A percentile compares a stretch with the other conserved stretches of the same genome.
Conservation (phyloP, 2,113 vertebrate genomes). For the Suncus etruscus region DNA sequence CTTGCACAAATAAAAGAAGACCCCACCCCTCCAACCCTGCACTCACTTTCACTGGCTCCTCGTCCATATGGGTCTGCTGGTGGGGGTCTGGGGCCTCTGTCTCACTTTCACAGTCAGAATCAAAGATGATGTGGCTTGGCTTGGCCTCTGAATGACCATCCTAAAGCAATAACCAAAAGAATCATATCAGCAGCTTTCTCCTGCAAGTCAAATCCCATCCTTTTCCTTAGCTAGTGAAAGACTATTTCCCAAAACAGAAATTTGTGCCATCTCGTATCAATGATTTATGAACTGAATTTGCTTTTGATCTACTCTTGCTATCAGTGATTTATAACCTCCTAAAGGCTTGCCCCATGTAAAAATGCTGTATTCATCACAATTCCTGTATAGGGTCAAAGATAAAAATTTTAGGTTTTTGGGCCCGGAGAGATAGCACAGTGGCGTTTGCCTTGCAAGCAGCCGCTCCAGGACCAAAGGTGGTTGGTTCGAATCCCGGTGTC, state of each 20-base stretch:
- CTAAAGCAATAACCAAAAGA: slow-evolving; percentile 81
- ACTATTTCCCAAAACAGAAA: background rate
- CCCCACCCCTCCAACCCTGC: background rate
- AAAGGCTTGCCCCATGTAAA: background rate
- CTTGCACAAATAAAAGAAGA: background rate
- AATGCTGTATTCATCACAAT: background rate
- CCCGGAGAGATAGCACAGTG: no score
- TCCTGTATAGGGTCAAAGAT: slow-evolving; percentile 20
- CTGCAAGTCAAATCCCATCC: background rate
- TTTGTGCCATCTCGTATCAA: background rate
- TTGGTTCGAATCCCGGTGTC: no score
- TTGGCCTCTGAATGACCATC: slow-evolving; percentile 85
- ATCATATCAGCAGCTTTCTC: background rate
- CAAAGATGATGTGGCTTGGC: slow-evolving; percentile 93
- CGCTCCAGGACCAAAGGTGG: no score
- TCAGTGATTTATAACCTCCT: background rate
- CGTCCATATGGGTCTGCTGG: background rate
- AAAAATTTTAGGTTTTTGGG: background rate
- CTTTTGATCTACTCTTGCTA: no score
- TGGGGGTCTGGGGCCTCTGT: slow-evolving; percentile 59
- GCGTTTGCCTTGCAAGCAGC: no score
- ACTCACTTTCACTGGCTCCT: slow-evolving; percentile 74
- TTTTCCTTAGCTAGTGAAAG: background rate
- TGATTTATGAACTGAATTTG: background rate
- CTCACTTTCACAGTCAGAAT: slow-evolving; percentile 89